phyloP scores from a whole-genome alignment of 2,888 invertebrate species.

The Ctenicera cuprea region DNA sequence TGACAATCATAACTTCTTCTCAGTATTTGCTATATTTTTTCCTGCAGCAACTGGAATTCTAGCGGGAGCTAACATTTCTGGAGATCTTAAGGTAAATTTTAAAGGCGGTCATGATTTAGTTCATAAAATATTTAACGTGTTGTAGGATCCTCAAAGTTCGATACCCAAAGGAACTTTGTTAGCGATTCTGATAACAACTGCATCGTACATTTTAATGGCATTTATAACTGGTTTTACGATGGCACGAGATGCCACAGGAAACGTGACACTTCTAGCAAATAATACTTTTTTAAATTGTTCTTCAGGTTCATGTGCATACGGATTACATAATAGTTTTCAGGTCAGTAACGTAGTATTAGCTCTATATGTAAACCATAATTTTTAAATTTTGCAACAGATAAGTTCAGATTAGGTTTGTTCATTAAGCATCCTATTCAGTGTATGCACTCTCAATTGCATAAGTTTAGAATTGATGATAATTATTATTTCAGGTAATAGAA shows the following conservation, averaged over 20 bases:
- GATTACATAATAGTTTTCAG: constrained; percentile 87
- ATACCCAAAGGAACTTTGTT: constrained; percentile 95
- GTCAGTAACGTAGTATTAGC: constrained; percentile 70
- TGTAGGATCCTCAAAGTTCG: constrained; percentile 89
- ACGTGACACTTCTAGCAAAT: constrained; percentile 76
- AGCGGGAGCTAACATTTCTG: constrained; percentile 98
- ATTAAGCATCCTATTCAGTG: not conserved
- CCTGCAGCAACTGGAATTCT: constrained; percentile 98
- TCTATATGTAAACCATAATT: not conserved
- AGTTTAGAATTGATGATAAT: not conserved
- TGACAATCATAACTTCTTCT: constrained; percentile 91
- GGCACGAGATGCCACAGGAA: constrained; percentile 87
- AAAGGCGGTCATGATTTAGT: not conserved
- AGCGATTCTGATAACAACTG: constrained; percentile 91
- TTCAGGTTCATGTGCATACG: constrained; percentile 77
- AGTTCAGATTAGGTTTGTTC: too few relatives aligned
- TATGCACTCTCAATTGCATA: not conserved
- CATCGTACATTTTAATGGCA: constrained; percentile 91
- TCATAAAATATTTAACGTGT: not conserved
- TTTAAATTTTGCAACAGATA: too few relatives aligned
- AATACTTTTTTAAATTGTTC: constrained; percentile 73
- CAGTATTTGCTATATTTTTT: constrained; percentile 97
- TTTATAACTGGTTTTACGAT: constrained; percentile 85
- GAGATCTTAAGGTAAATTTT: constrained; percentile 88
- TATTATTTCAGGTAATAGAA: constrained; percentile 82